Conservation (phyloP, 2,113 vertebrate species). For the Carassius gibelio region DNA sequence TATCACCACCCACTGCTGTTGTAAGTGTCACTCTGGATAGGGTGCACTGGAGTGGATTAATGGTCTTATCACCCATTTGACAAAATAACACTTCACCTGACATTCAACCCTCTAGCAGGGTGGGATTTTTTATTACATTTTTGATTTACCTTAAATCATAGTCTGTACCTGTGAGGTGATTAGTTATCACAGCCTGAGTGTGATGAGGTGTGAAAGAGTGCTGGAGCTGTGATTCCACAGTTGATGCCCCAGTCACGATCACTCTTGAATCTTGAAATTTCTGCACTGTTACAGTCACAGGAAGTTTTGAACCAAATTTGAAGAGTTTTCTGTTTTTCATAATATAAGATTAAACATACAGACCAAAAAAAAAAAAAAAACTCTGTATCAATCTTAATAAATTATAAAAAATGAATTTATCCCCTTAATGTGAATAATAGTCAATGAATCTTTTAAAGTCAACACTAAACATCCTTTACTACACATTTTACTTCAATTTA, state of each 20-base stretch:
- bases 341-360: neutral
- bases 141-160: conserved; percentile 38
- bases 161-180: conserved; percentile 51
- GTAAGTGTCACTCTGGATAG: too few species aligned
- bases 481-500: neutral
- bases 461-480: neutral
- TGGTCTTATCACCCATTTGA: conserved; percentile 52
- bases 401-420: neutral
- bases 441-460: neutral
- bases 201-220: conserved; percentile 43
- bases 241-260: conserved; percentile 4
- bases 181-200: conserved; percentile 41
- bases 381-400: neutral
- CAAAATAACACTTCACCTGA: conserved; percentile 59
- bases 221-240: conserved; percentile 2
- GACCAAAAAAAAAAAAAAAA: neutral
- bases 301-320: neutral
- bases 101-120: conserved; percentile 45
- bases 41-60: neutral
- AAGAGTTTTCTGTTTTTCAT: neutral
- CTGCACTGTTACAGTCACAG: conserved; percentile 5
- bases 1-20: too few species aligned
- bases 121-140: neutral
- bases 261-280: conserved; percentile 1
- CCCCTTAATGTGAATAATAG: neutral